These are phyloP conservation scores for Lepilemur septentrionalis DNA, from an alignment of 2,797 vertebrate species.

Conservation along the genomic window DNA sequence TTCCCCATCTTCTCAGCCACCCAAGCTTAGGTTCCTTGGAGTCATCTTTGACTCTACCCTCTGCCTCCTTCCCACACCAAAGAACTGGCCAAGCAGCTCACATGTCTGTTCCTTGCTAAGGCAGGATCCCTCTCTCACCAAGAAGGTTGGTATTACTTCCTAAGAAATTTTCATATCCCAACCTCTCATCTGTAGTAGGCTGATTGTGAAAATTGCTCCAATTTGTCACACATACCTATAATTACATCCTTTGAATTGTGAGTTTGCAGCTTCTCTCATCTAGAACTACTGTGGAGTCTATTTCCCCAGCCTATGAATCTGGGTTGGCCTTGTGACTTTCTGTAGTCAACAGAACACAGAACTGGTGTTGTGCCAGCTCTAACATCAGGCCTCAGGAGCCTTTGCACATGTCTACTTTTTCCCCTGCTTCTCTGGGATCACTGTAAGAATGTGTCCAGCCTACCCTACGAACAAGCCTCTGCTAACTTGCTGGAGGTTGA, in stretches of 20 bases:
- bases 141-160: not conserved
- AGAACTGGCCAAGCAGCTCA: not conserved
- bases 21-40: not conserved
- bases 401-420: not conserved
- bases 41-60: not conserved
- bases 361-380: not conserved
- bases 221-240: not conserved
- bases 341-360: not conserved
- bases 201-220: not conserved
- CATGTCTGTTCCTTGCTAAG: not conserved
- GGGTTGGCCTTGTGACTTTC: not conserved
- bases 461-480: not conserved
- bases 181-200: not conserved
- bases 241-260: not conserved
- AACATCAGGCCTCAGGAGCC: not conserved
- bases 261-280: not conserved
- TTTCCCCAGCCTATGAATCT: not conserved
- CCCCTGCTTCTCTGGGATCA: not conserved
- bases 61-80: not conserved
- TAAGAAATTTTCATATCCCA: not conserved
- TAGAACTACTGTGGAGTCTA: not conserved
- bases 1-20: not conserved
- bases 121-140: not conserved
- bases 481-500: not conserved
- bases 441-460: not conserved